A percentile compares a stretch with the other conserved stretches of the same genome.
Evolutionary conservation across 2,888 invertebrate genomes (phyloP).

Genomic region (Galeruca laticollis): DNA sequence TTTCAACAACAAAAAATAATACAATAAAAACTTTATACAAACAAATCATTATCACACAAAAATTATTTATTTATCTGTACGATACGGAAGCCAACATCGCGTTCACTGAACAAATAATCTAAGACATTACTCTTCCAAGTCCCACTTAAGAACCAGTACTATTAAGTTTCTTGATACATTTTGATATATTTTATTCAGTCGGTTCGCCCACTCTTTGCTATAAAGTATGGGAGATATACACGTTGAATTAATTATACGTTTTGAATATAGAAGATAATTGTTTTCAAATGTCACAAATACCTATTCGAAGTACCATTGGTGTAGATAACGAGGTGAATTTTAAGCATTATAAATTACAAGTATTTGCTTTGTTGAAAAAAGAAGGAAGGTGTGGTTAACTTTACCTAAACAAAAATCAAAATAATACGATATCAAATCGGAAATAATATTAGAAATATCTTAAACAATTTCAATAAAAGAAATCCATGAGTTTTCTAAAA

Average conservation of each 20-base stretch:
- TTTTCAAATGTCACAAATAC: neutral
- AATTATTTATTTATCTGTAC: neutral
- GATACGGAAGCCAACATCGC: neutral
- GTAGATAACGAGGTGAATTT: neutral
- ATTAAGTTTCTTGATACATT: neutral
- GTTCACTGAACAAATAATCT: neutral
- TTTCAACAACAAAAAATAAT: neutral
- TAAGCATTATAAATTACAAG: no score
- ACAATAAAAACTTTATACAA: neutral
- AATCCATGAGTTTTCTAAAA: no score
- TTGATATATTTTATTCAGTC: constrained; percentile 4
- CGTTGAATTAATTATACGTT: neutral
- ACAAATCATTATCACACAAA: neutral
- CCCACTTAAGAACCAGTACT: neutral
- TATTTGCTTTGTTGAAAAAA: no score
- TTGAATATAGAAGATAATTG: neutral
- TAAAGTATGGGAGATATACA: constrained; percentile 4
- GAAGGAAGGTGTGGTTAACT: no score
- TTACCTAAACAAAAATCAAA: no score
- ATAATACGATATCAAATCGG: no score
- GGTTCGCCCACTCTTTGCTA: neutral
- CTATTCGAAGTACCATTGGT: neutral
- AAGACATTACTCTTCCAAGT: neutral
- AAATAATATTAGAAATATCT: no score
- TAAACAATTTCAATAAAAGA: no score